Base-by-base conservation (phyloP, 2,888 invertebrate genomes). In the Eubasilissa splendida region DNA sequence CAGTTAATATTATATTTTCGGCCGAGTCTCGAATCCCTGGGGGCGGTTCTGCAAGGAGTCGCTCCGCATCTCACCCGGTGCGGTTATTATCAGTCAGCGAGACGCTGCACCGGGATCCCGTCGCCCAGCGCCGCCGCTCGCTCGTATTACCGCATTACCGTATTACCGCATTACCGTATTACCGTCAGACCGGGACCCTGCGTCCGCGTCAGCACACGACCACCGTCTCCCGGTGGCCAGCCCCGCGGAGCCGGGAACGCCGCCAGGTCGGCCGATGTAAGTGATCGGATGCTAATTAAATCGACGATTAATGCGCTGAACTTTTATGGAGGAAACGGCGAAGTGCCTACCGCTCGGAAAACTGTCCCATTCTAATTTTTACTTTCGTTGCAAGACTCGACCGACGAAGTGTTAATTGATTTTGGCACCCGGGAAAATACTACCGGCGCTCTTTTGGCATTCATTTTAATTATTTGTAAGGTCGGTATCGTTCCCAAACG, bases 61-160 rank as follows among this genome's bases (percentile, higher is more conserved):
- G 59, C 76, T 22, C 63, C 11, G 33, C 70, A 9, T 31, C 75
- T 66, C 78, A 58, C 79, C 79, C 78, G 77, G 78, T 52, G 65
- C 70, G 79, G 54, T 76, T 80, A 75, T 76, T 82, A 82, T 82
- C 82, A 82, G 82, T 82, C 79, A 71, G 79, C 82, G 76, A 79
- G 82, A 73, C 76, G 82, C 77, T 77, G 22, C 53, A 50, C 66
- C 76, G 59, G 50, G 14, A 77, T 63, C 42, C 60, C 70, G 78
- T 76, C 79, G 81, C 75, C 59, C 68, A 68, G 68, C 12, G 68
- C 14, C 58, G 54, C 56, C 63, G 63, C 14, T 9, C 14, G 12
- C 31, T 22, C n/a, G 63, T n/a, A 11, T 11, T 31, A 50, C 66
- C 53, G 14, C 60, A 14, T n/a, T 14, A 14, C 60, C 60, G 11